Percentiles rank a stretch among this genome's conserved stretches.
phyloP scores from a whole-genome alignment of 2,797 vertebrate species.

The Margarornis squamiger region DNA sequence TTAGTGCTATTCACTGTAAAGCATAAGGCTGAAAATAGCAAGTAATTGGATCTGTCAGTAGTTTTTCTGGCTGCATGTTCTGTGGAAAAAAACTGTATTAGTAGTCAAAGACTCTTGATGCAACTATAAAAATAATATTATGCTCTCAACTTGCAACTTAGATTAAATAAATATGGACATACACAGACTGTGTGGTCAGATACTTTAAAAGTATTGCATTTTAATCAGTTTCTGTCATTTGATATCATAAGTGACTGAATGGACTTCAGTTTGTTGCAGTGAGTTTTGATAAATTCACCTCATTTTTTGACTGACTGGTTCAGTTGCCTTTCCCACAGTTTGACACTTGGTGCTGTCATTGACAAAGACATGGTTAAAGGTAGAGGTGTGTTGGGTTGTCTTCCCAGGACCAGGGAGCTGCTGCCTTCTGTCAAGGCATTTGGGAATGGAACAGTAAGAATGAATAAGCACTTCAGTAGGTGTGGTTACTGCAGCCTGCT shows the following conservation, averaged over 20 bases:
- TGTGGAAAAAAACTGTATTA: neutral
- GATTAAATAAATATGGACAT: neutral
- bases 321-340: neutral
- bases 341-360: rapidly evolving
- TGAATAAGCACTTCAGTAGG: neutral
- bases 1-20: neutral
- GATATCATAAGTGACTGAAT: neutral
- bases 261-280: neutral
- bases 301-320: rapidly evolving
- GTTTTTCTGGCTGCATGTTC: neutral
- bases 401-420: neutral
- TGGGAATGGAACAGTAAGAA: neutral
- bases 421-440: neutral
- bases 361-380: neutral
- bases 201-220: neutral
- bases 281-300: neutral
- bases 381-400: neutral
- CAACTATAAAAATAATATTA: neutral
- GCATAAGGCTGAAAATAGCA: neutral
- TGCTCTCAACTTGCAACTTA: neutral
- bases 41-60: rapidly evolving
- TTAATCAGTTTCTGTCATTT: neutral
- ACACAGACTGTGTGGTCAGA: neutral
- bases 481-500: neutral
- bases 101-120: neutral